Conservation (phyloP, 2,113 vertebrate species). For the Anarrhichthys ocellatus region DNA sequence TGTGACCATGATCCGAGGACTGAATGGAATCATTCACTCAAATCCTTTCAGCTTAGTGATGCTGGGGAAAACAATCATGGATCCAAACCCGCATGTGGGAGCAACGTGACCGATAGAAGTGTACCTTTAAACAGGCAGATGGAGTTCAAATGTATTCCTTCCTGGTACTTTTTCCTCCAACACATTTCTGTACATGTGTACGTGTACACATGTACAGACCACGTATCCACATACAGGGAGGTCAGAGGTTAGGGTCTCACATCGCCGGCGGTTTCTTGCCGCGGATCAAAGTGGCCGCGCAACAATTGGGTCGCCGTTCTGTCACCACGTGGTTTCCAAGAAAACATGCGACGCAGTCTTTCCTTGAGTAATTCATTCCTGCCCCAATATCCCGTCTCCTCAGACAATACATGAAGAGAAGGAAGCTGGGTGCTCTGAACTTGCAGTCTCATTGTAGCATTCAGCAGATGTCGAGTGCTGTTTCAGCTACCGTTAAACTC, state of each 20-base stretch:
- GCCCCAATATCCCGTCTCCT: constrained; percentile 45
- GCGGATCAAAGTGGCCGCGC: not conserved
- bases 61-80: constrained; percentile 40
- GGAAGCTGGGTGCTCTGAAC: constrained; percentile 25
- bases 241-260: constrained; percentile 48
- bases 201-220: no score
- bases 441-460: constrained; percentile 30
- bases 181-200: not conserved
- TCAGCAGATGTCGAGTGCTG: constrained; percentile 43
- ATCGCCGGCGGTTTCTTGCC: constrained; percentile 2
- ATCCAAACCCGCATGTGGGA: constrained; percentile 40
- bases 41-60: constrained; percentile 12
- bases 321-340: constrained; percentile 2
- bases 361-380: constrained; percentile 37
- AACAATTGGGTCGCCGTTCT: constrained; percentile 3
- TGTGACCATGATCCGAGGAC: constrained; percentile 30
- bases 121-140: not conserved
- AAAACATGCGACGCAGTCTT: constrained; percentile 10
- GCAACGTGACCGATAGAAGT: not conserved
- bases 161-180: not conserved
- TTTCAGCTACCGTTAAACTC: not conserved
- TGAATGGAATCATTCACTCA: constrained; percentile 58
- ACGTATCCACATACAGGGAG: not conserved
- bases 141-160: not conserved
- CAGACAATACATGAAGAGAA: constrained; percentile 15